Evolutionary conservation across 2,113 vertebrate species (phyloP), one percentile per base, ranked within the genome.

Genomic region (Lophius piscatorius): DNA sequence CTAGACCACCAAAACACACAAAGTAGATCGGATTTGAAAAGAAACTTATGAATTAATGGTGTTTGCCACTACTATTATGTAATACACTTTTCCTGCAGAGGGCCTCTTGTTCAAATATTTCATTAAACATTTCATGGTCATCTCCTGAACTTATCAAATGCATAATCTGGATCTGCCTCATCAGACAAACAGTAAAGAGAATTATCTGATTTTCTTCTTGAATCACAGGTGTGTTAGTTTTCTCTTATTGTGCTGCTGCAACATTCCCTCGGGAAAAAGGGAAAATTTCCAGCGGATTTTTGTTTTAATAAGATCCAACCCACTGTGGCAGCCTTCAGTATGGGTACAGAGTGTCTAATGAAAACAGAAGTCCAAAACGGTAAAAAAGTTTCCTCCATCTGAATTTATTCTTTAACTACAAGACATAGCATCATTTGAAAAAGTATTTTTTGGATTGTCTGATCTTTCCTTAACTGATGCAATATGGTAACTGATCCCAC

Each of bases 81-180:
- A 13, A 60, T 51, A 61, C 62, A 60, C 63, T 72, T 59, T 52
- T 68, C 76, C 73, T 73, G 55, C 44, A 74, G 63, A 74, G 60
- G 49, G 63, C 35, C 58, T 56, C 54, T 73, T 77, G 67, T 66
- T 76, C 56, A 67, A 48, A 69, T 78, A 78, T 85, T 82, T 54
- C 85, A 83, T 85, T 71, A 24, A 31, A 20, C 48, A 81, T 81
- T 81, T 87, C 55, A 78, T 34, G 60, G 66, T 76, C 47, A 76
- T 80, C 70, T 73, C 50, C 38, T 61, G 70, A 83, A 86, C 67
- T 82, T 78, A 86, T 80, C 82, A 73, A 63, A 76, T 58, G 72
- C 68, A 67, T 46, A 50, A 64, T 73, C 42, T 36, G 47, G 63
- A 65, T 33, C 63, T 14, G 70, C 79, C 84, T 88, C 79, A 86